Evolutionary conservation across 2,113 vertebrate species (phyloP), one percentile per base, ranked within the genome.

Genomic region (Marmota monax): DNA sequence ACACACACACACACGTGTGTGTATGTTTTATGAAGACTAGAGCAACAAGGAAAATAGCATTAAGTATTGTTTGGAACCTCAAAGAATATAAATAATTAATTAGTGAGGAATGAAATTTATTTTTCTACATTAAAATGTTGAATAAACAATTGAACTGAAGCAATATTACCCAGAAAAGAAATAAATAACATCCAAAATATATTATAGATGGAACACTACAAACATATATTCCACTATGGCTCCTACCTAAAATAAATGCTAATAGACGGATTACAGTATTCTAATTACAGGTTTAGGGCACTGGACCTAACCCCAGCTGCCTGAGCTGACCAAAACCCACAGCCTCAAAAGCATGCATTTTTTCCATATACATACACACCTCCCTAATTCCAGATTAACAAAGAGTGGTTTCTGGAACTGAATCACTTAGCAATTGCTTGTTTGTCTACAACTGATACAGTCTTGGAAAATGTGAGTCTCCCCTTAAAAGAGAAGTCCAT

Each of bases 381-480:
- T 92, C 39, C 80, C n/a, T 78, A 86, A 88, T 53, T 20, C 67
- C 11, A 32, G 51, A 32, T 42, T 67, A 74, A 53, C 23, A 65
- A 11, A 27, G 22, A 65, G 69, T 27, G 14, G n/a, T 51, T 92
- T 84, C 78, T 53, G 48, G 17, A 88, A 45, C 29, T 69, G 32
- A 79, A 61, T 74, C 72, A 88, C 42, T 83, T 72, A 70, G 14
- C 17, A 77, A 76, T 90, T 86, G n/a, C 61, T 94, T 92, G 42
- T 80, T 92, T 94, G 72, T 80, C 23, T 53, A 70, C 70, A 93
- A 69, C 61, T 83, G 77, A 92, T 70, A 74, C 37, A 65, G 70
- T 82, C 70, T 67, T 92, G 85, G 74, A 96, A 94, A 92, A 97
- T 83, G 17, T 76, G 74, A 72, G 3, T 72, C 74, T 92, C 22